These are phyloP conservation scores for Chrysoperla carnea DNA, from an alignment of 1,140 invertebrate genomes.

Conservation along the genomic window DNA sequence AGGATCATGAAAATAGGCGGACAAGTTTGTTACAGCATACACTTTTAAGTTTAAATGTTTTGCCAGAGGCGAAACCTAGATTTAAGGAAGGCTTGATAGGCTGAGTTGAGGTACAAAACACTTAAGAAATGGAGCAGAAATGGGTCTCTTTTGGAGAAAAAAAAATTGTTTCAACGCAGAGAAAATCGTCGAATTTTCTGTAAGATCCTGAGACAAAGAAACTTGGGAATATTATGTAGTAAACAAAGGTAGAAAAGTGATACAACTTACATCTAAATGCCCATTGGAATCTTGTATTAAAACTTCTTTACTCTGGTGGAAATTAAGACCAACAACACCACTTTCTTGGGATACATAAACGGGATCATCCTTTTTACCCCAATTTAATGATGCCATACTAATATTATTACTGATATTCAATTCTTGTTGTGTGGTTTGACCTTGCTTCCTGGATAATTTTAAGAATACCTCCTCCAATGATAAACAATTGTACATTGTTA, in stretches of 20 bases:
- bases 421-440: constrained; percentile 24
- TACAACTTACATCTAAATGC: constrained; percentile 17
- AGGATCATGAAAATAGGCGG: too few relatives aligned
- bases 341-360: constrained; percentile 70
- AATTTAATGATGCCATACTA: constrained; percentile 58
- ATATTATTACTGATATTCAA: constrained; percentile 59
- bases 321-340: constrained; percentile 68
- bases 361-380: constrained; percentile 61
- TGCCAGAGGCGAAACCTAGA: too few relatives aligned
- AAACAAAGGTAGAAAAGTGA: constrained; percentile 7
- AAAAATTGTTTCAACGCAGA: too few relatives aligned
- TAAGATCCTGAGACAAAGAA: too few relatives aligned
- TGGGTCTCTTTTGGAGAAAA: too few relatives aligned
- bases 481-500: constrained; percentile 65
- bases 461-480: constrained; percentile 89
- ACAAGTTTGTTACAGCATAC: too few relatives aligned
- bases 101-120: too few relatives aligned
- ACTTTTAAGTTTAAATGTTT: too few relatives aligned
- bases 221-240: too few relatives aligned
- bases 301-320: constrained; percentile 77
- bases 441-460: constrained; percentile 54
- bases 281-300: constrained; percentile 62
- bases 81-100: too few relatives aligned
- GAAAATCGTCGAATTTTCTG: too few relatives aligned
- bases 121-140: too few relatives aligned